Evolutionary conservation across 1,140 invertebrate species (phyloP).

Genomic region (Lasioglossum albipes): DNA sequence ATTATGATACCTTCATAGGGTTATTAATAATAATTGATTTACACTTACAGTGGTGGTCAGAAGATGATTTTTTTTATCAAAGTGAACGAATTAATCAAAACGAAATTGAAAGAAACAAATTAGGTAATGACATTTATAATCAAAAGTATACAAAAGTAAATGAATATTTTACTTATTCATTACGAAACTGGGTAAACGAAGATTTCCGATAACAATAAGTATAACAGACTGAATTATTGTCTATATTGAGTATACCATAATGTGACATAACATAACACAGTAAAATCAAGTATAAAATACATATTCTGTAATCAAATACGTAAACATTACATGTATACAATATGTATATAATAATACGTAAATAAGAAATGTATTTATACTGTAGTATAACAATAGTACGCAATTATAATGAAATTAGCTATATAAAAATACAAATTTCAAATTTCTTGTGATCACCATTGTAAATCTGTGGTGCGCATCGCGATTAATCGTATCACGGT

Average conservation of each 20-base stretch:
- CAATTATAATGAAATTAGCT: neutral
- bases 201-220: neutral
- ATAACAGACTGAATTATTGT: neutral
- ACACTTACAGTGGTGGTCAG: conserved; percentile 6
- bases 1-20: conserved; percentile 26
- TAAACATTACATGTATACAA: too few species aligned
- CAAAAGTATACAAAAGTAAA: neutral
- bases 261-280: neutral
- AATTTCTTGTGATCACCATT: neutral
- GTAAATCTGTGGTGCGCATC: conserved; percentile 25
- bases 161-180: neutral
- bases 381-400: neutral
- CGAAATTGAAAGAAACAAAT: neutral
- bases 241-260: neutral
- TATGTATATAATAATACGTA: too few species aligned
- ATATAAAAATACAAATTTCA: neutral
- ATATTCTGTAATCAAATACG: too few species aligned
- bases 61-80: neutral
- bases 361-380: neutral
- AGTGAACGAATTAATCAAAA: neutral
- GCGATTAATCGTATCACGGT: conserved; percentile 32
- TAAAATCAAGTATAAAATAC: neutral
- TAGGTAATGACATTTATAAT: neutral
- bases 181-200: neutral
- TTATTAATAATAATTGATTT: conserved; percentile 21